phyloP scores from a whole-genome alignment of 2,888 invertebrate species.

The Buathra laborator region DNA sequence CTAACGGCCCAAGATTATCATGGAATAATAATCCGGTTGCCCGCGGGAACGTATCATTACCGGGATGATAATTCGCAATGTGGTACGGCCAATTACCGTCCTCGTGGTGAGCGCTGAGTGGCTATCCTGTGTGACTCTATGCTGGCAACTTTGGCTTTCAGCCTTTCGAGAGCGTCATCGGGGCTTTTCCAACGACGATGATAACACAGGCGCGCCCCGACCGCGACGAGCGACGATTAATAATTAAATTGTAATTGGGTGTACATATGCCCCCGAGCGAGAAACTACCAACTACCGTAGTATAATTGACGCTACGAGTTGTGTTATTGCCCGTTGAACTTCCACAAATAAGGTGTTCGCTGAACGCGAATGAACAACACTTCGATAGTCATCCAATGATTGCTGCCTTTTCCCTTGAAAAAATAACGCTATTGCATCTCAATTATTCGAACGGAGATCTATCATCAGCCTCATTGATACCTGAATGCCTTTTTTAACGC shows the following conservation, averaged over 20 bases:
- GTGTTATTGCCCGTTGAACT: constrained; percentile 46
- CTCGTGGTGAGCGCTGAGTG: constrained; percentile 15
- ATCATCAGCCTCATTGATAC: not conserved
- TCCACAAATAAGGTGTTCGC: constrained; percentile 41
- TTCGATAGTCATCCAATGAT: constrained; percentile 8
- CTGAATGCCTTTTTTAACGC: not conserved
- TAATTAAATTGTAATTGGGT: constrained; percentile 64
- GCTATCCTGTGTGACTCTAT: constrained; percentile 38
- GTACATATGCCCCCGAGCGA: constrained; percentile 28
- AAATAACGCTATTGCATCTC: constrained; percentile 7
- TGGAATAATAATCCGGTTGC: constrained; percentile 69
- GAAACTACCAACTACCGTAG: constrained; percentile 12
- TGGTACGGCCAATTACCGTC: constrained; percentile 69
- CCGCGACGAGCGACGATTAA: constrained; percentile 57
- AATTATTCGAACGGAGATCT: constrained; percentile 8
- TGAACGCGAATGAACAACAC: constrained; percentile 21
- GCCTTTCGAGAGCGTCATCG: constrained; percentile 44
- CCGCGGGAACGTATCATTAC: constrained; percentile 69
- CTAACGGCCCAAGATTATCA: constrained; percentile 70
- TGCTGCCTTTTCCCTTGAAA: constrained; percentile 5
- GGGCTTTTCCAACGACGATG: constrained; percentile 11
- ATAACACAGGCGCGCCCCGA: constrained; percentile 59
- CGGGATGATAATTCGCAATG: constrained; percentile 69
- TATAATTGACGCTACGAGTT: constrained; percentile 50
- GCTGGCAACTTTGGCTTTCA: constrained; percentile 59